Evolutionary conservation across 2,113 vertebrate genomes (phyloP), one percentile per base, ranked within the genome.

Genomic region (Choloepus hoffmanni): DNA sequence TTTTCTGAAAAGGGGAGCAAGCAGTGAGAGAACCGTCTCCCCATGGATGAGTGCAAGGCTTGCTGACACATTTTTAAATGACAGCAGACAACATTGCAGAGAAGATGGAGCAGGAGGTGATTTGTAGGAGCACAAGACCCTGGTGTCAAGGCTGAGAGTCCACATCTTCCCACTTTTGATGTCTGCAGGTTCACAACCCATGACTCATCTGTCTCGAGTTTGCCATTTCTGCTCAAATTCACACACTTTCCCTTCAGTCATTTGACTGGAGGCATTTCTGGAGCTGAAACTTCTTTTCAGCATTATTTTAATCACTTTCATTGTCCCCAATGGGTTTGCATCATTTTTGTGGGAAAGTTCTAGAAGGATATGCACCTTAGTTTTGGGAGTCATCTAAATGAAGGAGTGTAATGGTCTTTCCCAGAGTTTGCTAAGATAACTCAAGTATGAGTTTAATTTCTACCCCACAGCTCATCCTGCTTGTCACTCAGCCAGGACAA

Each of bases 91-190:
- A 8, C 4, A 0, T 9, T 48, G 21, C 33, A 1, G 0, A 3
- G 79, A 36, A 62, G 53, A 23, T 0, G 33, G 9, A 4, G 4
- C 28, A 7, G 9, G 2, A 0, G 0, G 6, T 12, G 0, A 21
- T 50, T 8, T 45, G 30, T 23, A 33, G 36, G 36, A 55, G 36
- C 11, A 6, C 26, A 9, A 53, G 9, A 43, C 16, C 1, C 3
- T 4, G 3, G 1, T 0, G 4, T 5, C 21, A 65, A 65, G 70
- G 10, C 50, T 23, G 40, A 19, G 18, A 1, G 3, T 2, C 16
- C 18, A 5, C 21, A 6, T 9, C 50, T 2, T 18, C 19, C 48
- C n/a, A 4, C 36, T 18, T 45, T 13, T 15, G n/a, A 36, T 1
- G 3, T 36, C 30, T n/a, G 18, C 0, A 18, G 2, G 1, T 7